Conservation (phyloP, 2,888 invertebrate genomes). For the Apodemia duryi region DNA sequence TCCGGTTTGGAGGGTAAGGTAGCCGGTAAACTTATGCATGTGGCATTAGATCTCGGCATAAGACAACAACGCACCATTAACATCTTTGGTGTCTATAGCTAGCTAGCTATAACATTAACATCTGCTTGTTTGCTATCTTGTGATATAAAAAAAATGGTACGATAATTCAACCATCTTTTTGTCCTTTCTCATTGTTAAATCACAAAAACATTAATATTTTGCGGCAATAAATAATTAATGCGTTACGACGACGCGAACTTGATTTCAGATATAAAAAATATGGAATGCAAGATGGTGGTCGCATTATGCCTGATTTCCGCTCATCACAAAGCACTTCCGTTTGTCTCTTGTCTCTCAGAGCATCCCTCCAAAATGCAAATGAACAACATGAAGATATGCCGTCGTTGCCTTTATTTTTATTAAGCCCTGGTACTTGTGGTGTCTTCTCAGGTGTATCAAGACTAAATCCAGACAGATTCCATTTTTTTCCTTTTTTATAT, state of each 20-base stretch:
- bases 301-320: conserved; percentile 71
- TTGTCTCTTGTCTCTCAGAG: conserved; percentile 66
- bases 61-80: no score
- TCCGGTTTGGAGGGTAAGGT: no score
- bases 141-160: no score
- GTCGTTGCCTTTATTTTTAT: conserved; percentile 32
- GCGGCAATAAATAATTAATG: conserved; percentile 19
- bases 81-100: no score
- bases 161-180: neutral
- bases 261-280: conserved; percentile 38
- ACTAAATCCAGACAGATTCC: neutral
- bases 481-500: neutral
- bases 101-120: no score
- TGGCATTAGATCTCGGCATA: no score
- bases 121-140: no score
- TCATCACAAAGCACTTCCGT: conserved; percentile 67
- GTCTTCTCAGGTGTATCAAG: conserved; percentile 2
- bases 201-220: conserved; percentile 6
- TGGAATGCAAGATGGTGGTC: conserved; percentile 58
- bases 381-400: conserved; percentile 37
- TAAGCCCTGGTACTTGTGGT: conserved; percentile 25
- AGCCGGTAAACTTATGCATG: no score
- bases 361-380: conserved; percentile 71
- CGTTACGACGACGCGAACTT: conserved; percentile 36
- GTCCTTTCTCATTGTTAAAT: neutral